Base-by-base conservation (phyloP, 2,797 vertebrate species). In the Diplodus puntazzo region DNA sequence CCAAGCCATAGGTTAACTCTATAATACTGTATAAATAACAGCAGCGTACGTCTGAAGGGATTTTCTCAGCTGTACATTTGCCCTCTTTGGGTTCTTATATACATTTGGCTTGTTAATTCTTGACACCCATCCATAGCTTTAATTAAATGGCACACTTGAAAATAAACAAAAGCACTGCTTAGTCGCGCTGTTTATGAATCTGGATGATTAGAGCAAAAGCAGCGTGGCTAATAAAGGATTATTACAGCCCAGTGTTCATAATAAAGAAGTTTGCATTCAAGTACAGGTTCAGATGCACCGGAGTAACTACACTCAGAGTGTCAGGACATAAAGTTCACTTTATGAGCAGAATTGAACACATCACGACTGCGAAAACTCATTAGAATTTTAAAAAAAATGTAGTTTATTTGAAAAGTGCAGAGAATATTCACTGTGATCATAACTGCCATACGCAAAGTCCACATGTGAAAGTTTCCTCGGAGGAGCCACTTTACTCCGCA, bases 91-190 rank as follows among this genome's bases (percentile, higher is more conserved):
- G 1, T 49, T 70, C 53, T 34, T 0, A 34, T 85, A 71, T 39
- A 52, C 39, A 59, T 46, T 71, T 13, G 23, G 60, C 74, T 75
- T 49, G 54, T 72, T 85, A 70, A 34, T 68, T 59, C 61, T 43
- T 53, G 77, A 76, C 80, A 65, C 18, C 39, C 75, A 70, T 83
- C 78, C 71, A 18, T 76, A 62, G 46, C 61, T 84, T 75, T 81
- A 85, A 88, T 92, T 85, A 86, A 90, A 80, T 52, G 39, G 16
- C 46, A 60, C 34, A 34, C 25, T 82, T 81, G 69, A 79, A 73
- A 50, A 50, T 21, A 1, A 70, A 77, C 78, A 55, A 70, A 75
- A 70, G 58, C 18, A 50, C 39, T 57, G 39, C 73, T 79, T 73
- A 43, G 77, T 72, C 55, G 27, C 14, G 0, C 42, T 65, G 16